Percentiles rank a stretch among this genome's conserved stretches.
phyloP scores from a whole-genome alignment of 2,113 vertebrate species.

The Paralichthys olivaceus region DNA sequence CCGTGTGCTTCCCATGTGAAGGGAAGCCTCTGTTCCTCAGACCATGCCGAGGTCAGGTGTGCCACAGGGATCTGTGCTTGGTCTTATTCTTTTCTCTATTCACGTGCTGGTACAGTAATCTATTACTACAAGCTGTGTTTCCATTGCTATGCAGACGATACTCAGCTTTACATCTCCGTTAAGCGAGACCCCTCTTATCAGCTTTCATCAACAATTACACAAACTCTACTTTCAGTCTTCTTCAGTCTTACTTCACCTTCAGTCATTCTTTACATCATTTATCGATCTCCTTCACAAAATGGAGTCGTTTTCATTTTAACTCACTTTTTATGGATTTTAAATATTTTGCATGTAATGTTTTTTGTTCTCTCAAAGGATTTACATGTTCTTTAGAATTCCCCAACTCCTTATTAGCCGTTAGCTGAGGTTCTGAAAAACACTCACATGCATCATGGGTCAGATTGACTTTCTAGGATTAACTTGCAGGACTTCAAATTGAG shows the following conservation, averaged over 20 bases:
- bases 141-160: not conserved
- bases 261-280: too few relatives aligned
- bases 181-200: not conserved
- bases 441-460: not conserved
- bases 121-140: not conserved
- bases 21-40: too few relatives aligned
- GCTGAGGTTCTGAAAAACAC: too few relatives aligned
- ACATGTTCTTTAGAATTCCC: too few relatives aligned
- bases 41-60: not conserved
- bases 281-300: too few relatives aligned
- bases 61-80: not conserved
- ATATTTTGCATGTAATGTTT: not conserved
- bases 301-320: not conserved
- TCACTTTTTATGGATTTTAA: not conserved
- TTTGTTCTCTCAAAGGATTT: too few relatives aligned
- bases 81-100: not conserved
- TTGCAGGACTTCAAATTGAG: slow-evolving; percentile 40
- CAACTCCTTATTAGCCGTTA: too few relatives aligned
- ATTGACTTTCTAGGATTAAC: slow-evolving; percentile 29
- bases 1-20: too few relatives aligned
- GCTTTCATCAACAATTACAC: too few relatives aligned
- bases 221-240: too few relatives aligned
- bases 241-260: too few relatives aligned
- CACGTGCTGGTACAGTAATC: not conserved
- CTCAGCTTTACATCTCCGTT: not conserved